Percentiles rank a stretch among this genome's conserved stretches.
Evolutionary conservation across 1,140 invertebrate species (phyloP).

Genomic region (Drosophila quadrilineata): DNA sequence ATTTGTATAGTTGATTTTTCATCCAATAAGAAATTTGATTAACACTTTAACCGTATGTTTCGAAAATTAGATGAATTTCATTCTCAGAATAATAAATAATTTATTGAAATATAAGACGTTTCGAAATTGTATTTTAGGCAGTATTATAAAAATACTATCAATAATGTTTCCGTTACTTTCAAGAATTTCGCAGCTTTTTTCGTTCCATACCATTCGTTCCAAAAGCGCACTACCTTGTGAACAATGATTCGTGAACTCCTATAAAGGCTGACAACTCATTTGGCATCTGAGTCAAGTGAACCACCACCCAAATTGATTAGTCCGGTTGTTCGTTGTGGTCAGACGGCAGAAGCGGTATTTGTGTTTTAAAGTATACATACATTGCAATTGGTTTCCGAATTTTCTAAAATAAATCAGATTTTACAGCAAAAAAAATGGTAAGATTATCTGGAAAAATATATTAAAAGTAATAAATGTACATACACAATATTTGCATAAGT

Average conservation of each 20-base stretch:
- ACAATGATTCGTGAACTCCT: background rate
- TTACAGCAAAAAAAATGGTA: slow-evolving; percentile 33
- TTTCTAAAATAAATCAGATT: slow-evolving; percentile 45
- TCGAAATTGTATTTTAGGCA: too few species aligned
- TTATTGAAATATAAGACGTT: too few species aligned
- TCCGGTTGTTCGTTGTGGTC: slow-evolving; percentile 62
- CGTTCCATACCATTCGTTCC: background rate
- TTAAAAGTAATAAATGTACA: slow-evolving; percentile 8
- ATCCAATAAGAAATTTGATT: too few species aligned
- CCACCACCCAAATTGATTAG: slow-evolving; percentile 57
- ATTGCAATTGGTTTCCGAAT: slow-evolving; percentile 44
- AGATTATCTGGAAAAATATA: slow-evolving; percentile 26
- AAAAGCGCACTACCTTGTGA: background rate
- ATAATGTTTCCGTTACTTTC: too few species aligned
- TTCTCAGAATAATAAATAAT: too few species aligned
- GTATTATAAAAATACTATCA: too few species aligned
- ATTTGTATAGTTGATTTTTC: too few species aligned
- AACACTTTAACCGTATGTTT: too few species aligned
- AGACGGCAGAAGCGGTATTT: slow-evolving; percentile 62
- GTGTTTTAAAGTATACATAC: slow-evolving; percentile 56
- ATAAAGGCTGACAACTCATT: slow-evolving; percentile 6
- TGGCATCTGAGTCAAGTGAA: slow-evolving; percentile 16
- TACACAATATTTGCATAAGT: too few species aligned
- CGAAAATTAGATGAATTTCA: too few species aligned
- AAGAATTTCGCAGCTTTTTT: too few species aligned